These are phyloP conservation scores for Ligdia adustata DNA, from an alignment of 2,888 invertebrate species.

Conservation along the genomic window DNA sequence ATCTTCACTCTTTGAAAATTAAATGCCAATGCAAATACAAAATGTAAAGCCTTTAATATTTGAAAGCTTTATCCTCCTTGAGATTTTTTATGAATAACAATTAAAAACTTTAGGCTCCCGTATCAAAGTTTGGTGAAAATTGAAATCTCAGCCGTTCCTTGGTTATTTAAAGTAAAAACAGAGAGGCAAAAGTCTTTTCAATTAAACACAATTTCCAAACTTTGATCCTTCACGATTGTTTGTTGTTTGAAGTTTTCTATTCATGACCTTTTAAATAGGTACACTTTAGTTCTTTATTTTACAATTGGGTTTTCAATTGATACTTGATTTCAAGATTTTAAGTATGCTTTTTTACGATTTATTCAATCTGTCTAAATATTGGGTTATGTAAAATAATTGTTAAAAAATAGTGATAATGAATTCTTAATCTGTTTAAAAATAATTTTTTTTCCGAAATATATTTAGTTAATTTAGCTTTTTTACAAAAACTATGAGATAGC, in stretches of 20 bases:
- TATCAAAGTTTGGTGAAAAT: slow-evolving; percentile 38
- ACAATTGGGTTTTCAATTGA: slow-evolving; percentile 10
- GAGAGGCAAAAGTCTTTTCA: slow-evolving; percentile 38
- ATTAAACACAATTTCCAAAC: slow-evolving; percentile 38
- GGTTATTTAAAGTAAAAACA: slow-evolving; percentile 39
- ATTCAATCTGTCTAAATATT: no score
- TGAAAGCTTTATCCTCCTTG: slow-evolving; percentile 32
- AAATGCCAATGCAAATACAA: slow-evolving; percentile 14
- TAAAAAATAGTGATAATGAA: no score
- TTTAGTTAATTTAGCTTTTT: no score
- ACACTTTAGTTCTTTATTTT: slow-evolving; percentile 19
- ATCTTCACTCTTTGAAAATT: no score
- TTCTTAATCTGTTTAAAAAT: no score
- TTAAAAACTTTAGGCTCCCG: slow-evolving; percentile 39
- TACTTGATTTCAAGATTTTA: not conserved
- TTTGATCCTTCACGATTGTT: slow-evolving; percentile 37
- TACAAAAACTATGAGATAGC: no score
- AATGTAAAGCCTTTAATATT: slow-evolving; percentile 26
- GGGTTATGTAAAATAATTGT: no score
- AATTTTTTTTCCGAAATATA: no score
- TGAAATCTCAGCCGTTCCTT: slow-evolving; percentile 37
- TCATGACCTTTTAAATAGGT: slow-evolving; percentile 24
- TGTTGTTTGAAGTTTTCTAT: slow-evolving; percentile 33
- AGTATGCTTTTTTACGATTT: not conserved
- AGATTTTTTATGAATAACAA: slow-evolving; percentile 39